Base-by-base conservation (phyloP, 2,797 vertebrate genomes). In the Lacerta bilineata region DNA sequence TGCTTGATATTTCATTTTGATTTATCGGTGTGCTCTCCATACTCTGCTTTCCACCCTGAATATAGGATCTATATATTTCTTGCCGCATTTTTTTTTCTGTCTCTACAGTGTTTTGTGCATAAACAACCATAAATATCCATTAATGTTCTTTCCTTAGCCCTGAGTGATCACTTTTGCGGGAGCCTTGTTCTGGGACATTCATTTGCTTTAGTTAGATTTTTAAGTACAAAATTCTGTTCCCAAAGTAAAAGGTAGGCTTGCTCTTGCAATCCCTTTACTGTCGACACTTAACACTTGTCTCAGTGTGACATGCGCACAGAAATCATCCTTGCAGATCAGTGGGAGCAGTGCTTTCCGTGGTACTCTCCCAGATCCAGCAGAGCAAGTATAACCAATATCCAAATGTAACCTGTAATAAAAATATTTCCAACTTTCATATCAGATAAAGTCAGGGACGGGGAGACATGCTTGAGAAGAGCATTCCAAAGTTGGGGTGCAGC, bases 121-220 rank as follows among this genome's bases (percentile, higher is more conserved):
- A 33, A 83, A n/a, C 81, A 69, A 20, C 64, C 27, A 29, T 83
- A 71, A 83, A 83, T 41, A 23, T 66, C 41, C 68, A 69, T 50
- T 36, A 64, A 66, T 81, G 59, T 81, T 59, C 55, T 64, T 83
- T 8, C n/a, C 77, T 79, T 79, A 17, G 46, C 66, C 69, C 80
- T 69, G 80, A 69, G 39, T 27, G 2, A n/a, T 83, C 41, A 69
- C 64, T 46, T 83, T 50, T n/a, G 29, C 18, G 66, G 81, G 15
- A 18, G 8, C 43, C 66, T 83, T 55, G 43, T 78, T 66, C 25
- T 43, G 80, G 25, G 61, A 68, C 23, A 41, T 82, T 68, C 64
- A 39, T 82, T 66, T 68, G 3, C 39, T 64, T 41, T 43, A 43
- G 25, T 29, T 39, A 17, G 27, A 68, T 82, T 82, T 68, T 82